A percentile compares a stretch with the other conserved stretches of the same genome.
Conservation (phyloP, 1,140 invertebrate genomes). For the Trigoniulus corallinus region DNA sequence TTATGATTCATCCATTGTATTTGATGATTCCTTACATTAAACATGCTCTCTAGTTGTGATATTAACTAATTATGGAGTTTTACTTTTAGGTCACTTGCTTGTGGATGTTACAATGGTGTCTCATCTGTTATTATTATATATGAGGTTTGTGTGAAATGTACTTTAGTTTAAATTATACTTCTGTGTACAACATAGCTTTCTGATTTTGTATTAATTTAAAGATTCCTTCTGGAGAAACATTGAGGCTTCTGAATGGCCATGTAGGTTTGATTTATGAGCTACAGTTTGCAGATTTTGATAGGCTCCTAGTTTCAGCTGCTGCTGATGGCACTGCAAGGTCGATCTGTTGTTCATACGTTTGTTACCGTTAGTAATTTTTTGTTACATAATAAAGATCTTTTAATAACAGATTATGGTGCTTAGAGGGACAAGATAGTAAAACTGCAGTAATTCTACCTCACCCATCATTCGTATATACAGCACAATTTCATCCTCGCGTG, state of each 20-base stretch:
- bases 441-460: neutral
- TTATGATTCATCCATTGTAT: neutral
- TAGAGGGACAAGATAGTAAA: neutral
- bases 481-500: neutral
- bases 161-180: neutral
- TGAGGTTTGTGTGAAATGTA: neutral
- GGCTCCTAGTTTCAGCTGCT: neutral
- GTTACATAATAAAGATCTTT: neutral
- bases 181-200: too few species aligned
- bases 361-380: too few species aligned
- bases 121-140: neutral
- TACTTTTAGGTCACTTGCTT: neutral
- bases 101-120: neutral
- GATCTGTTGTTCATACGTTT: too few species aligned
- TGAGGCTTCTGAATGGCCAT: neutral
- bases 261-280: neutral
- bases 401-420: neutral
- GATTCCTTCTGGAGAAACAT: neutral
- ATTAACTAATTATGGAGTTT: neutral
- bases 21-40: neutral
- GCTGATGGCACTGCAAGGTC: neutral
- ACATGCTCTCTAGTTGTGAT: neutral
- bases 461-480: neutral
- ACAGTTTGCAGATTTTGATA: neutral
- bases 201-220: too few species aligned